Evolutionary conservation across 1,140 invertebrate species (phyloP).

Genomic region (Bemisia tabaci): DNA sequence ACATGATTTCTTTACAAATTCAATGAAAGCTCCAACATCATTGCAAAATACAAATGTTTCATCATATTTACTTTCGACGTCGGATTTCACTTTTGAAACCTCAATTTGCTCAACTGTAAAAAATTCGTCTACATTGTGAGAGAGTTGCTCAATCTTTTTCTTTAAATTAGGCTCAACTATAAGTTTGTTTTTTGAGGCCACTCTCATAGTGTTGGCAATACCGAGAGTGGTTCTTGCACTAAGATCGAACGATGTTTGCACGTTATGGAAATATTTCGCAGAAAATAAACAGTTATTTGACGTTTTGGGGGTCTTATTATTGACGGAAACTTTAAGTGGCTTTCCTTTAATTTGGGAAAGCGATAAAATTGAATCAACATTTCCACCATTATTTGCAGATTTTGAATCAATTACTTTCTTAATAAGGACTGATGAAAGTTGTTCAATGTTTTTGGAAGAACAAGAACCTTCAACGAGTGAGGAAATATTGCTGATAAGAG

Average conservation of each 20-base stretch:
- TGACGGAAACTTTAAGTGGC: neutral
- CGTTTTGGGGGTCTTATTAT: neutral
- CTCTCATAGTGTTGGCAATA: neutral
- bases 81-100: neutral
- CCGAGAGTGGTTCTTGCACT: neutral
- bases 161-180: neutral
- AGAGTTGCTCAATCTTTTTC: neutral
- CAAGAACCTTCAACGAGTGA: too few species aligned
- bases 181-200: neutral
- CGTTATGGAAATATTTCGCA: neutral
- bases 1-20: neutral
- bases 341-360: neutral
- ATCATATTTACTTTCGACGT: neutral
- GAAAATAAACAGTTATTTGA: neutral
- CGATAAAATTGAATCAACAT: neutral
- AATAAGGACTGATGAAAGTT: neutral
- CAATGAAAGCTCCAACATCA: neutral
- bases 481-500: neutral
- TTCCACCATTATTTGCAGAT: too few species aligned
- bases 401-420: neutral
- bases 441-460: neutral
- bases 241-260: neutral
- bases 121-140: neutral
- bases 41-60: neutral
- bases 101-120: neutral